These are phyloP conservation scores for Phocoena phocoena DNA, from an alignment of 2,113 vertebrate species.

Conservation along the genomic window DNA sequence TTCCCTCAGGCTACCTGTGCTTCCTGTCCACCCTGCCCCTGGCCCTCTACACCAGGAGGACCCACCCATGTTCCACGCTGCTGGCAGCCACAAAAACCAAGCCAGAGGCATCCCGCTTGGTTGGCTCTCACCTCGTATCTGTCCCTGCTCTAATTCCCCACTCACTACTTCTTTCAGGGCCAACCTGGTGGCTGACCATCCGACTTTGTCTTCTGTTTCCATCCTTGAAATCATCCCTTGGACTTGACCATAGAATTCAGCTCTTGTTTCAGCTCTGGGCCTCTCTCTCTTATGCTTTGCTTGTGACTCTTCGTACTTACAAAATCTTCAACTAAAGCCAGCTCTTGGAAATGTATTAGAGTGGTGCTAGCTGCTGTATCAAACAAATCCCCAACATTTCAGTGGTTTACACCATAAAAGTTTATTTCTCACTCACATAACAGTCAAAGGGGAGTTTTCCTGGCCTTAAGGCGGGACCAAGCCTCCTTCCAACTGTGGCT, in stretches of 20 bases:
- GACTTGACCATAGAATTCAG: neutral
- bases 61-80: neutral
- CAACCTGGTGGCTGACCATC: neutral
- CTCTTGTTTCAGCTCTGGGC: neutral
- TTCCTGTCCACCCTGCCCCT: slow-evolving; percentile 33
- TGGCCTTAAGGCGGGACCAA: neutral
- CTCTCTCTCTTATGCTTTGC: neutral
- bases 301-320: neutral
- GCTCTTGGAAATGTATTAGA: neutral
- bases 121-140: neutral
- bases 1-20: slow-evolving; percentile 42
- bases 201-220: neutral
- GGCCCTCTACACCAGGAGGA: neutral
- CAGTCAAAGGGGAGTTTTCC: neutral
- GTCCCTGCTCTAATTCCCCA: neutral
- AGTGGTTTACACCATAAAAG: neutral
- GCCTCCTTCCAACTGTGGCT: neutral
- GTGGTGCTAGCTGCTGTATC: neutral
- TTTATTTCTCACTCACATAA: neutral
- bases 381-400: neutral
- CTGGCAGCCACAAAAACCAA: neutral
- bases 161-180: neutral
- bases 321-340: neutral
- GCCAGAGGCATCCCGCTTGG: neutral
- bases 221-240: slow-evolving; percentile 19